A percentile compares a stretch with the other conserved stretches of the same genome.
phyloP scores from a whole-genome alignment of 2,888 invertebrate species.

The Synergus itoensis region DNA sequence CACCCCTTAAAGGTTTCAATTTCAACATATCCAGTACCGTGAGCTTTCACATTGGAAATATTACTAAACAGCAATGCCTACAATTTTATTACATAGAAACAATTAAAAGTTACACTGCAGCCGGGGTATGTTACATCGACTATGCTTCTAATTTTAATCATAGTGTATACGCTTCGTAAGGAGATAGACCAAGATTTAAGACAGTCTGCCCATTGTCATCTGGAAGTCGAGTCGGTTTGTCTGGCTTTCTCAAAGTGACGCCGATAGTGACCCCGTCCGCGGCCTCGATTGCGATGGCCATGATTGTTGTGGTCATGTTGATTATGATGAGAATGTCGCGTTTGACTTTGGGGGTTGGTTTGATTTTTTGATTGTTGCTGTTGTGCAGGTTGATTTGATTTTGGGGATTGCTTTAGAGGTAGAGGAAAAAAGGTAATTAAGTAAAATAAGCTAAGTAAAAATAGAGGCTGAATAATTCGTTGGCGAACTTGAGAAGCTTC shows the following conservation, averaged over 20 bases:
- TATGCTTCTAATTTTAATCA: slow-evolving; percentile 59
- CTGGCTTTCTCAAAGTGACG: slow-evolving; percentile 70
- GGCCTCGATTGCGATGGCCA: slow-evolving; percentile 67
- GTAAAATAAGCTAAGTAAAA: not conserved
- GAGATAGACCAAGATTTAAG: slow-evolving; percentile 53
- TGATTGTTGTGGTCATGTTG: slow-evolving; percentile 65
- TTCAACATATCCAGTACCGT: slow-evolving; percentile 63
- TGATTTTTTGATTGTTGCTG: slow-evolving; percentile 62
- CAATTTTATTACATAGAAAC: slow-evolving; percentile 62
- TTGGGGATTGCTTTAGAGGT: slow-evolving; percentile 43
- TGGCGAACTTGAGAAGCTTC: too few relatives aligned
- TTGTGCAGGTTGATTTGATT: slow-evolving; percentile 56
- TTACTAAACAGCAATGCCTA: slow-evolving; percentile 68
- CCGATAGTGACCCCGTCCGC: slow-evolving; percentile 69
- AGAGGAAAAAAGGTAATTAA: not conserved
- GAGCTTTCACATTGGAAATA: slow-evolving; percentile 65
- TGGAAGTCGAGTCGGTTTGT: slow-evolving; percentile 71
- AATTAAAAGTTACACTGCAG: slow-evolving; percentile 54
- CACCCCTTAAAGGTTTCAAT: slow-evolving; percentile 55
- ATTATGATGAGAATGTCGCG: slow-evolving; percentile 66
- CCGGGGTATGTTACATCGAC: slow-evolving; percentile 59
- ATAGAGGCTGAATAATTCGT: too few relatives aligned
- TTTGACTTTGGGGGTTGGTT: slow-evolving; percentile 62
- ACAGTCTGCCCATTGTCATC: slow-evolving; percentile 74
- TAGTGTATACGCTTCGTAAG: slow-evolving; percentile 58